Conservation (phyloP, 30 jellyfish, hydroid and myxozoan species). For the Pelagia noctiluca region DNA sequence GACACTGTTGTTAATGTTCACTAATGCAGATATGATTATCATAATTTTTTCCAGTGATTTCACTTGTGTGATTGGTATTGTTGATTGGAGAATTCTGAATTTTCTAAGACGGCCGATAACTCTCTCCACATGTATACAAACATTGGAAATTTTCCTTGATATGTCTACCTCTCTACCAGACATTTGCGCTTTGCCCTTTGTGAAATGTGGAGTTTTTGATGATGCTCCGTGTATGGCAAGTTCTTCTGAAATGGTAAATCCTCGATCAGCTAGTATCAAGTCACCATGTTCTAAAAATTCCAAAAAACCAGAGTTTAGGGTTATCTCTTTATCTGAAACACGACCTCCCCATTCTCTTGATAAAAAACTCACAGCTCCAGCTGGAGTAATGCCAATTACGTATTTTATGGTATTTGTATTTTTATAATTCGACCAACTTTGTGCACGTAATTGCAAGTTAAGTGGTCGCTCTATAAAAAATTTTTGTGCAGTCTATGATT, state of each 20-base stretch:
- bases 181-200: constrained; percentile 77
- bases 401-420: constrained; percentile 59
- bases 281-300: constrained; percentile 59
- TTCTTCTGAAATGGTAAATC: constrained; percentile 68
- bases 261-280: constrained; percentile 80
- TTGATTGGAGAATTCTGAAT: constrained; percentile 43
- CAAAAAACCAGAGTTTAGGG: constrained; percentile 51
- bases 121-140: no score
- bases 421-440: constrained; percentile 58
- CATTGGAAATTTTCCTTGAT: constrained; percentile 60
- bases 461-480: constrained; percentile 53
- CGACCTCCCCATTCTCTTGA: constrained; percentile 84
- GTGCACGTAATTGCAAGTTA: constrained; percentile 30
- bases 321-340: constrained; percentile 67
- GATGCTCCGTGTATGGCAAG: constrained; percentile 68
- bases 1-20: constrained; percentile 51
- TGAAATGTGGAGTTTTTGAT: constrained; percentile 62
- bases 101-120: constrained; percentile 67
- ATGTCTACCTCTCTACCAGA: constrained; percentile 60
- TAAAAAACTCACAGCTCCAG: constrained; percentile 73
- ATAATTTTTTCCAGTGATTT: constrained; percentile 48
- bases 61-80: constrained; percentile 58
- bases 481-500: constrained; percentile 71
- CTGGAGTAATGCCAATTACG: constrained; percentile 60
- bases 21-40: constrained; percentile 41